phyloP scores from a whole-genome alignment of 2,113 vertebrate species.

The Rynchops niger region DNA sequence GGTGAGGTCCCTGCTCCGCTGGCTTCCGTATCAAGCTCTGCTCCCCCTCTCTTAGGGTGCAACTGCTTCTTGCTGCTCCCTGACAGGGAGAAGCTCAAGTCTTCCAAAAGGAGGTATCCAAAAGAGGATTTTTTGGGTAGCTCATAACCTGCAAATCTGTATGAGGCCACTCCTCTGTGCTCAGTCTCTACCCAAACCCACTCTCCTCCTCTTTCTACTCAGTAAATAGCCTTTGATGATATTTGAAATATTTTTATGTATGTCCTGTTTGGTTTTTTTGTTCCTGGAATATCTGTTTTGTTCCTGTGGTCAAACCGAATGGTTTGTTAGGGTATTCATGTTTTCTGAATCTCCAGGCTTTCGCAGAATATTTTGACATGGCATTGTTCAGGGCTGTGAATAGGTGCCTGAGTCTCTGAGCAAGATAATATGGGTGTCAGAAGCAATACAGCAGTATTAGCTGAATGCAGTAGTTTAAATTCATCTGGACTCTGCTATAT shows the following conservation, averaged over 20 bases:
- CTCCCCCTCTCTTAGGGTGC: background rate
- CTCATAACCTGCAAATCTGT: background rate
- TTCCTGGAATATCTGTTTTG: background rate
- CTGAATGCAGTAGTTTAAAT: background rate
- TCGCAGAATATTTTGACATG: background rate
- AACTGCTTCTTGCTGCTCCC: background rate
- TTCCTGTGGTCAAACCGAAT: background rate
- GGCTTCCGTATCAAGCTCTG: background rate
- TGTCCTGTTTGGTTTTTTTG: background rate
- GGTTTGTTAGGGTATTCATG: background rate
- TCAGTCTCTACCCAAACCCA: background rate
- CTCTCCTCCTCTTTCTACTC: background rate
- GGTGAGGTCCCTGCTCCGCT: too few species aligned
- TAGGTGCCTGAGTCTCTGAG: background rate
- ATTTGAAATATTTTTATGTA: background rate
- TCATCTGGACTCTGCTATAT: background rate
- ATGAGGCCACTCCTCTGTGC: rapidly evolving
- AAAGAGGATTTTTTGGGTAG: background rate
- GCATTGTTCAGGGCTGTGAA: background rate
- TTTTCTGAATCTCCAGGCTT: background rate
- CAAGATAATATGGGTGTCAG: background rate
- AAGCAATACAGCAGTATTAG: background rate
- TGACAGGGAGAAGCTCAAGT: background rate
- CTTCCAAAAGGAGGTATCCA: background rate
- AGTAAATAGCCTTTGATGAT: background rate